phyloP scores from a whole-genome alignment of 2,797 vertebrate species.

The Leptatherina wallacei region DNA sequence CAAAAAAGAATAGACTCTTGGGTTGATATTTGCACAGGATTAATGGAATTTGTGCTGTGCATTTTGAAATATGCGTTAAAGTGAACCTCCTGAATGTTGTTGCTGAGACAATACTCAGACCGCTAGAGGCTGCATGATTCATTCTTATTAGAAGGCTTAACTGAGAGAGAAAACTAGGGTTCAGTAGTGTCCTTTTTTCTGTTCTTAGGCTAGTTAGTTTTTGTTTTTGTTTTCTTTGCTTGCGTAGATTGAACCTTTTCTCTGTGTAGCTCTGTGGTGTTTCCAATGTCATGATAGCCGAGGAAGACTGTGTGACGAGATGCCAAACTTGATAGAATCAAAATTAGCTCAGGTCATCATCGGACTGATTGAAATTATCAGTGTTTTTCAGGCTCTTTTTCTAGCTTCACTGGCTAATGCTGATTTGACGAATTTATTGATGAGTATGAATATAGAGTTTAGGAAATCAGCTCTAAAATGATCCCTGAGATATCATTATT shows the following conservation, averaged over 20 bases:
- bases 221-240: neutral
- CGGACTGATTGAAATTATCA: constrained; percentile 50
- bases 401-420: constrained; percentile 56
- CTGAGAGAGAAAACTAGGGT: constrained; percentile 64
- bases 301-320: constrained; percentile 53
- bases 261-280: constrained; percentile 48
- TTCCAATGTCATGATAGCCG: constrained; percentile 34
- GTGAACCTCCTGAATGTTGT: constrained; percentile 85
- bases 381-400: constrained; percentile 51
- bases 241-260: constrained; percentile 37
- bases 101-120: constrained; percentile 81
- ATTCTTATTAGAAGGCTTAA: constrained; percentile 66
- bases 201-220: constrained; percentile 42
- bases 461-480: constrained; percentile 34
- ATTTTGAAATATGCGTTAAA: constrained; percentile 77
- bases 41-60: constrained; percentile 84
- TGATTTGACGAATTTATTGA: constrained; percentile 45
- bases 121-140: constrained; percentile 77
- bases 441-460: constrained; percentile 20
- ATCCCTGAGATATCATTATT: constrained; percentile 28
- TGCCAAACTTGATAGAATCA: constrained; percentile 72
- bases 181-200: constrained; percentile 45
- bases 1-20: constrained; percentile 79
- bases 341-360: constrained; percentile 68
- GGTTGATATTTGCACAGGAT: constrained; percentile 87